Conservation (phyloP, 1,140 invertebrate species). For the Aphaenogaster floridana region DNA sequence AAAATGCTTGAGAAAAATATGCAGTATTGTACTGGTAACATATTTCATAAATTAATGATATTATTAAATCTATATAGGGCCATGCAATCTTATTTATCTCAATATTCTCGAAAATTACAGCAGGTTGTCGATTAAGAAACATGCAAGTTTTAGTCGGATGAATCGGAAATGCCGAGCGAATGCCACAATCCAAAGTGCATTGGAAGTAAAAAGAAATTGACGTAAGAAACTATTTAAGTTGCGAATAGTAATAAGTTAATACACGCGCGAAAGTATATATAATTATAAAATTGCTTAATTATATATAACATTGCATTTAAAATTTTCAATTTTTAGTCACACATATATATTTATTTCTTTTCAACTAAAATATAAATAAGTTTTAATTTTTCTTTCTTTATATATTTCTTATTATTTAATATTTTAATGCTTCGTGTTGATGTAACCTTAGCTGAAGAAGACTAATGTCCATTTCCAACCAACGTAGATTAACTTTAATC, state of each 20-base stretch:
- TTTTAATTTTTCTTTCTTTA: too few relatives aligned
- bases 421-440: too few relatives aligned
- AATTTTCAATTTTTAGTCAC: not conserved
- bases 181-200: constrained; percentile 29
- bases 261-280: not conserved
- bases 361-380: not conserved
- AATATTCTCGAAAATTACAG: not conserved
- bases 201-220: not conserved
- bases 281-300: constrained; percentile 18
- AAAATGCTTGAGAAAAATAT: constrained; percentile 1
- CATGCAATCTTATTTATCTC: not conserved
- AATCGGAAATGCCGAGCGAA: constrained; percentile 27
- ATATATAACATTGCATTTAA: not conserved
- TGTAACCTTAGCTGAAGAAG: too few relatives aligned
- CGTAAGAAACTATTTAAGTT: constrained; percentile 31
- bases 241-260: not conserved
- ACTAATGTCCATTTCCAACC: too few relatives aligned
- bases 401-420: too few relatives aligned
- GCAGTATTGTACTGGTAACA: not conserved
- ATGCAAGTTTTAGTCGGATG: constrained; percentile 2
- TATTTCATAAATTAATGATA: not conserved
- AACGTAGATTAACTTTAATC: too few relatives aligned
- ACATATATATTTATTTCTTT: not conserved
- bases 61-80: not conserved
- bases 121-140: not conserved